Evolutionary conservation across 2,797 vertebrate species (phyloP), one percentile per base, ranked within the genome.

Genomic region (Phylloscopus collybita): DNA sequence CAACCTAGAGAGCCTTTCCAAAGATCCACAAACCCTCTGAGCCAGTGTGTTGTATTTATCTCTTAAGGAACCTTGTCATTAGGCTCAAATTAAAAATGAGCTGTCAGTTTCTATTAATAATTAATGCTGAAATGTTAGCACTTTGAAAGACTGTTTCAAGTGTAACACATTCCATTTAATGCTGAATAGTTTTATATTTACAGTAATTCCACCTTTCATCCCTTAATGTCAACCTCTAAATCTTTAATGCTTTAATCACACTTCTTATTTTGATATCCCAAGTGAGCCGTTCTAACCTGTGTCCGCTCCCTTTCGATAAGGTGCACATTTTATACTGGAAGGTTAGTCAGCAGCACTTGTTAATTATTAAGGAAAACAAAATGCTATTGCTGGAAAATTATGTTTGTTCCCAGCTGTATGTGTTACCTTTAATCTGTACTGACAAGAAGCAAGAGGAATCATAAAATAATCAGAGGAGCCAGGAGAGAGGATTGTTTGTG

Each of bases 361-460:
- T 98, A 98, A 98, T 98, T 97, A 98, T 98, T 98, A 97, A 98
- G 97, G 96, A 97, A 98, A 98, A 98, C 97, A 98, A 98, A 98
- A 98, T 94, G 96, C 96, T 98, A 82, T 97, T 97, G 96, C 97
- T 97, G 96, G 97, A 98, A 98, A 97, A 97, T 95, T 96, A 92
- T 96, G 96, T 97, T 97, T 98, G 96, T 97, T 98, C 97, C 97
- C 96, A 97, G 97, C 96, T 97, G 97, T 93, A 88, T 94, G 94
- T 91, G 97, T 96, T 97, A 96, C 97, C 97, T 98, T 97, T 98
- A 97, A 98, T 98, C 96, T 97, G 92, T 91, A 82, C 95, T 97
- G 98, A 98, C 97, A 97, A 89, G 78, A 96, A 97, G 97, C 95
- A 87, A 97, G 97, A 93, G 94, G 96, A 97, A 93, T 97, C 97